These are phyloP conservation scores for Apantesis nais DNA, from an alignment of 2,888 invertebrate genomes.

Conservation along the genomic window DNA sequence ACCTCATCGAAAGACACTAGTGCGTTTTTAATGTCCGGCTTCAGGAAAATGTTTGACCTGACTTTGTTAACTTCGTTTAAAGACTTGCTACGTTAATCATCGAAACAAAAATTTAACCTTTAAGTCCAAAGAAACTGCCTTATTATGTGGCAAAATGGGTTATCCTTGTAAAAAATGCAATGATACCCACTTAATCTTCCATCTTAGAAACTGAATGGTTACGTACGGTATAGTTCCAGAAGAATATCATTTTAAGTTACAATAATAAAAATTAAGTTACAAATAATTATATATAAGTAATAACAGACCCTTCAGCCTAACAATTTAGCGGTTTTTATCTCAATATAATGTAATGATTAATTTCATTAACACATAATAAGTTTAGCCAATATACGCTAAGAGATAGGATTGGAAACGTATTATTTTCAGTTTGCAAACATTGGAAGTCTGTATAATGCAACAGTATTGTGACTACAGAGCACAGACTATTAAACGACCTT, in stretches of 20 bases:
- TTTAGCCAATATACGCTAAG: background rate
- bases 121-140: background rate
- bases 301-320: too few species aligned
- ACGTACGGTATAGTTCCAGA: background rate
- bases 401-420: background rate
- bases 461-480: background rate
- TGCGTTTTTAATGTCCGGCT: too few species aligned
- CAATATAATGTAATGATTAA: too few species aligned
- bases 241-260: background rate
- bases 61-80: background rate
- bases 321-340: too few species aligned
- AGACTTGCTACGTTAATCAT: too few species aligned
- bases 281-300: too few species aligned
- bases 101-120: too few species aligned
- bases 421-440: background rate
- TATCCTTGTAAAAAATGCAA: background rate
- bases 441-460: background rate
- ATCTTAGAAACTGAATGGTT: background rate
- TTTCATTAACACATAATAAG: too few species aligned
- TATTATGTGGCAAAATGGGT: background rate
- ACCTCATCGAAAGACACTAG: too few species aligned
- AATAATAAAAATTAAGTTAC: too few species aligned
- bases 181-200: background rate
- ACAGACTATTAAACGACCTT: constrained; percentile 19
- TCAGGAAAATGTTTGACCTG: background rate